Evolutionary conservation across 1,140 invertebrate genomes (phyloP), one percentile per base, ranked within the genome.

Genomic region (Bilobella aurantiaca): DNA sequence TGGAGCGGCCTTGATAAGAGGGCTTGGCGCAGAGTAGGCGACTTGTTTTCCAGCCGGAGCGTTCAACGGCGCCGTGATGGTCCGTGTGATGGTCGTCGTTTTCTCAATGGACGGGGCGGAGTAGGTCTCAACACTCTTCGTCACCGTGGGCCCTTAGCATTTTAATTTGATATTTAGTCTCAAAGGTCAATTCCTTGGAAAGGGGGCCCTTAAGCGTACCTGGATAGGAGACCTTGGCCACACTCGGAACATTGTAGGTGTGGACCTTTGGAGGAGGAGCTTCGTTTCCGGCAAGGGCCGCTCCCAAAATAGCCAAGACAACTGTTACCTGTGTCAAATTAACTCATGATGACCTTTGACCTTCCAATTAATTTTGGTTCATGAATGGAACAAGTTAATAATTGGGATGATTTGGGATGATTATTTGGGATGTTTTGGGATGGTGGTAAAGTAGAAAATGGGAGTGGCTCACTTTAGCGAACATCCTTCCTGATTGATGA

Each of bases 91-190:
- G 27, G 66, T 65, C 0, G 71, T 72, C 5, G 71, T 72, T 58
- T 72, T 72, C 30, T 72, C 71, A 64, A 72, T 72, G 28, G 64
- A 67, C 8, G 71, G 71, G 31, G 71, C 71, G 42, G 59, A 63
- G 58, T 69, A 72, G n/a, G 71, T 72, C 29, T 69, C 68, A 2
- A 72, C 71, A 16, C 57, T 57, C 46, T 68, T 67, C 2, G 71
- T 69, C n/a, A 72, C 66, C 2, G 68, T 69, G 42, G 71, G 68
- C 29, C 62, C 71, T 64, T 25, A 59, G 60, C 14, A 72, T 64
- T 67, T 72, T 23, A n/a, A 42, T 53, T 53, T 5, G 23, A 53
- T 16, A 18, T 31, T 64, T 16, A 3, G 3, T 23, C 16, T 23
- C 21, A 5, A 2, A 16, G 14, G 63, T 64, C 37, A 14, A 63